Evolutionary conservation across 2,113 vertebrate genomes (phyloP).

Genomic region (Corythaixoides concolor): DNA sequence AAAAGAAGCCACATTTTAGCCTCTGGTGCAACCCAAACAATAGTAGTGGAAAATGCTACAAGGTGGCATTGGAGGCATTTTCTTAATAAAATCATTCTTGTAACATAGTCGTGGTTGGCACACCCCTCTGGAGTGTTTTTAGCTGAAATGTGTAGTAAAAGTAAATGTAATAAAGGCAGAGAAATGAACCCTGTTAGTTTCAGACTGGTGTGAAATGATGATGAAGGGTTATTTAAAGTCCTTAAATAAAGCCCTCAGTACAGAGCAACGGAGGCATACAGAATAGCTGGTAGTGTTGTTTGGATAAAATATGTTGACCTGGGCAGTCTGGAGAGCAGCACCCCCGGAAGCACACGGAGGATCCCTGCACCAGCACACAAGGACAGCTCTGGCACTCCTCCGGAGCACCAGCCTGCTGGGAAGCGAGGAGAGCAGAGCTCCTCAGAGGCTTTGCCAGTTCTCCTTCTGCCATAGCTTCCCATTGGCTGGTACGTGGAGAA

Average conservation of each 20-base stretch:
- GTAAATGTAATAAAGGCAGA: conserved; percentile 10
- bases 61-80: conserved; percentile 65
- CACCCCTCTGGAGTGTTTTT: conserved; percentile 41
- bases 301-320: background rate
- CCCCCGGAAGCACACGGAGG: rapidly evolving
- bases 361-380: background rate
- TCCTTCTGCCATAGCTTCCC: background rate
- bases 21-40: conserved; percentile 78
- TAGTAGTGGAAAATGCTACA: conserved; percentile 74
- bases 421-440: background rate
- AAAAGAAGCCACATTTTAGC: conserved; percentile 74
- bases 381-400: background rate
- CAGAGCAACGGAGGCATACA: background rate
- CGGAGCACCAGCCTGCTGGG: background rate
- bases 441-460: background rate
- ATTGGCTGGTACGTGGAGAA: background rate
- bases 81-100: conserved; percentile 71
- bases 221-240: background rate
- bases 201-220: background rate
- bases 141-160: conserved; percentile 18
- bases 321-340: background rate
- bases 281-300: background rate
- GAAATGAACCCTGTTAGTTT: conserved; percentile 20
- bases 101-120: background rate
- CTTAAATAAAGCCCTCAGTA: background rate